Evolutionary conservation across 2,888 invertebrate genomes (phyloP), one percentile per base, ranked within the genome.

Genomic region (Drosophila kuntzei): DNA sequence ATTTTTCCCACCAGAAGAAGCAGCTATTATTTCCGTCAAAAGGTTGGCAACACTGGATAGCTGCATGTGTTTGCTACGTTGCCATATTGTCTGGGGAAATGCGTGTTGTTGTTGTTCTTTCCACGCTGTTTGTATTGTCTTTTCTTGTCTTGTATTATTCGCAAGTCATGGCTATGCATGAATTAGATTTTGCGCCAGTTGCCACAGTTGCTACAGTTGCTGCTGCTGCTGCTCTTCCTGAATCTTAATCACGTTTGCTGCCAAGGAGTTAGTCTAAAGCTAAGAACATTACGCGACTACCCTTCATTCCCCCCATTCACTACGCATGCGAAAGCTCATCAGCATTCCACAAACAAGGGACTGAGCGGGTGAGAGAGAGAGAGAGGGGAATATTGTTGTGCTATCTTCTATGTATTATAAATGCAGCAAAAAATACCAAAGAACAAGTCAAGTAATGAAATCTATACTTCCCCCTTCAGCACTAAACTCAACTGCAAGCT

Each of bases 161-260:
- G 77, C 72, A 49, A 79, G 72, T 44, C 79, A 64, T 76, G 78
- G 70, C 76, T 70, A 62, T 70, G 79, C 79, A 79, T 76, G 78
- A 79, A 70, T 78, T 78, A 79, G 73, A 79, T 76, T 76, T 60
- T 63, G 76, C 32, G 71, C 53, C 60, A 61, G 46, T 44, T 54
- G 62, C 62, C 53, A 27, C 59, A n/a, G 14, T 34, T 57, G 64
- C 62, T 44, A 12, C 16, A 3, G 5, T 1, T 20, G 16, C 39
- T 20, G 43, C 29, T 43, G 36, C 39, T 37, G 43, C 16, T 37
- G 46, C 65, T 54, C 32, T 55, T 59, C 59, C 63, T 70, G 73
- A 76, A 79, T 76, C 77, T 79, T 79, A 79, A 79, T 79, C 79
- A 76, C 79, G 74, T 76, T 79, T 34, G 43, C 29, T 32, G 62